phyloP scores from a whole-genome alignment of 2,113 vertebrate genomes.

The Erythrolamprus reginae region DNA sequence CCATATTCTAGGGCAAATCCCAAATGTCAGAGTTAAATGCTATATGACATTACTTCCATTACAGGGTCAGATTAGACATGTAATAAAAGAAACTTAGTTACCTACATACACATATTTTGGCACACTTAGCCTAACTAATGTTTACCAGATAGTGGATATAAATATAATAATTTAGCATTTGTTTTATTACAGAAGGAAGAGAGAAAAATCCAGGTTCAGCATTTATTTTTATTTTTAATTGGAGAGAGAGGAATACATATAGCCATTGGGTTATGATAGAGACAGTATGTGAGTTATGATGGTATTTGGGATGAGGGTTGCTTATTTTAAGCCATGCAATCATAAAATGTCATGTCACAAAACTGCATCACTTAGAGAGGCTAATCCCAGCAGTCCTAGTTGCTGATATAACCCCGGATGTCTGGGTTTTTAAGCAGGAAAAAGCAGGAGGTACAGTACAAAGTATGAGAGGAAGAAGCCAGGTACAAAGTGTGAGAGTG shows the following conservation, averaged over 20 bases:
- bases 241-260: neutral
- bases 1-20: conserved; percentile 72
- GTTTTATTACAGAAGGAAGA: neutral
- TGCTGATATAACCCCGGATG: neutral
- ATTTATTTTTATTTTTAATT: neutral
- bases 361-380: neutral
- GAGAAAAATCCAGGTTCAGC: neutral
- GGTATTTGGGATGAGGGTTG: neutral
- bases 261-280: neutral
- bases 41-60: conserved; percentile 74
- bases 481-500: neutral
- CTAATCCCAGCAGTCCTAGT: neutral
- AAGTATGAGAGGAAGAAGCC: neutral
- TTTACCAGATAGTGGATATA: conserved; percentile 41
- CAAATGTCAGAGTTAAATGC: conserved; percentile 77
- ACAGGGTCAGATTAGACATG: conserved; percentile 67
- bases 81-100: conserved; percentile 65
- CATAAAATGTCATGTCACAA: neutral
- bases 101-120: conserved; percentile 28
- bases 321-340: neutral
- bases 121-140: conserved; percentile 37
- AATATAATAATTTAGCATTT: neutral
- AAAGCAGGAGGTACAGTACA: neutral
- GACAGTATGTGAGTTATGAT: neutral
- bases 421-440: neutral